Base-by-base conservation (phyloP, 2,113 vertebrate species). In the Leptosomus discolor region DNA sequence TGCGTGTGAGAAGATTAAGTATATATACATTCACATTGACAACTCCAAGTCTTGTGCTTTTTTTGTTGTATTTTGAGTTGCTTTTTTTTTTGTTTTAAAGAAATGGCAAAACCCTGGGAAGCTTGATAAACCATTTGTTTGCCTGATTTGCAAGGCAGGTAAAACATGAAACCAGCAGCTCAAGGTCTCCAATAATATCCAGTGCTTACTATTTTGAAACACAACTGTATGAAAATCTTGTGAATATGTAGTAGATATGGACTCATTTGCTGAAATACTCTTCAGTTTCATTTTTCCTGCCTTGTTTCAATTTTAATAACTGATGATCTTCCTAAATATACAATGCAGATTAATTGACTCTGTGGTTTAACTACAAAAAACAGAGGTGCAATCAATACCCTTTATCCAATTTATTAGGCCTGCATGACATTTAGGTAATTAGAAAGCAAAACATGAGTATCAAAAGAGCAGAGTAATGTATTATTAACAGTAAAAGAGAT, bases 351-450 rank as follows among this genome's bases (percentile, higher is more conserved):
- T 97, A 97, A 94, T 91, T 94, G 89, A 71, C 88, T 94, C 29
- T 54, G 0, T 63, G 56, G 36, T 93, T 95, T 74, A 57, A 86
- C 80, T 78, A 79, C 85, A 96, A 60, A 87, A 91, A 90, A 3
- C 12, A 58, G 50, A 85, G 65, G 58, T 0, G 1, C 79, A 93
- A 97, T 97, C 88, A 70, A 97, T 97, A 95, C 27, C 23, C 63
- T 57, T 91, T 95, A 94, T 97, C 93, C 94, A 94, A 84, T 87
- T 95, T 97, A 97, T 94, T 92, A 93, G 88, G 81, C 79, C 79
- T 96, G 69, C 84, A 80, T 91, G 88, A 84, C 95, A 97, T 97
- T 96, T 95, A 93, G 75, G 87, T 93, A 95, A 95, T 90, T 94
- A 92, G 88, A 79, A 94, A 88, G 60, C 83, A 97, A 95, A 85